Base-by-base conservation (phyloP, 1,140 invertebrate genomes). In the Cydia strobilella region DNA sequence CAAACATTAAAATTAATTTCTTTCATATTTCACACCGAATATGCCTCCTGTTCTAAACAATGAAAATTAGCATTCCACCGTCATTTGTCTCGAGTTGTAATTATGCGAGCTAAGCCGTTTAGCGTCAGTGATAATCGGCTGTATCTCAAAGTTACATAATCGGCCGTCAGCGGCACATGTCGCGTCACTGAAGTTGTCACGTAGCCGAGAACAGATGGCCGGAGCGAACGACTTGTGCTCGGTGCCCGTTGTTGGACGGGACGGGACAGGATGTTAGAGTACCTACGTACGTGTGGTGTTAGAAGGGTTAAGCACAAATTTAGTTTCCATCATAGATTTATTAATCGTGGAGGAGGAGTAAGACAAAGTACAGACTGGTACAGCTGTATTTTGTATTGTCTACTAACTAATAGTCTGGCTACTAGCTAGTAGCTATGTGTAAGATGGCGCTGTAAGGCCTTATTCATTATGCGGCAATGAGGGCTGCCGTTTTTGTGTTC, bases 161-260 rank as follows among this genome's bases (percentile, higher is more conserved):
- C 65, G 65, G 31, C 65, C 25, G 65, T 69, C 65, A 39, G 27
- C 65, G 31, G 15, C 65, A 69, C 65, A 35, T 69, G 65, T 35
- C 25, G 25, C 63, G 63, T 31, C 65, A 18, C 51, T 54, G 20
- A 15, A 69, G 31, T 69, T 69, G 65, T 69, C 65, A 69, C 65
- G 65, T 69, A 31, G 65, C 65, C 65, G 65, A 18, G 63, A 69
- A 69, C 65, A 69, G 65, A 69, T 69, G 65, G 65, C 31, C 65
- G 15, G 63, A 66, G 31, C 31, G 65, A 69, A 69, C 65, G 65
- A 69, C 65, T 69, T 69, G 65, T 39, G 27, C 7, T 15, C 7
- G n/a, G 31, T 69, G 31, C 31, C 65, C 65, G 27, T 69, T 69
- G 65, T 39, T 9, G 12, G n/a, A 42, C 65, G 31, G 15, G 5